A percentile compares a stretch with the other conserved stretches of the same genome.
Evolutionary conservation across 2,113 vertebrate species (phyloP).

Genomic region (Canis aureus): DNA sequence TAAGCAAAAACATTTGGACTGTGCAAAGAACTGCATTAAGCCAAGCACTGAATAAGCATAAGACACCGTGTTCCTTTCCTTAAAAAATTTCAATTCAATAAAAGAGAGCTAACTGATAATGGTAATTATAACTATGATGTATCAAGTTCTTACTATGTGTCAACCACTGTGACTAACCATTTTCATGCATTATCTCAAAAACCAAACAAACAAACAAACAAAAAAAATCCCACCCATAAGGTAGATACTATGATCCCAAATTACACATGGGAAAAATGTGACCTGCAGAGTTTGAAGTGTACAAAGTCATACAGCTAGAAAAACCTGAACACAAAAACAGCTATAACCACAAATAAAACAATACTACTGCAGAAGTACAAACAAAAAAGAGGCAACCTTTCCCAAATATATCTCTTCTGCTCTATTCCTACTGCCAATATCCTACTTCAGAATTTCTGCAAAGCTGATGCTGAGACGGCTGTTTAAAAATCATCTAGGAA

Average conservation of each 20-base stretch:
- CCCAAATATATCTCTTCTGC: neutral
- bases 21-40: neutral
- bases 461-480: neutral
- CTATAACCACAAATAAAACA: slow-evolving; percentile 45
- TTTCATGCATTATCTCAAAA: neutral
- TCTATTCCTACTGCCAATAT: neutral
- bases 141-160: neutral
- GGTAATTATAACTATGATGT: slow-evolving; percentile 47
- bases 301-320: neutral
- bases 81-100: slow-evolving; percentile 48
- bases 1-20: slow-evolving; percentile 43
- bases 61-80: slow-evolving; percentile 41
- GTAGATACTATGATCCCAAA: neutral
- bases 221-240: neutral
- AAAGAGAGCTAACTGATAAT: neutral
- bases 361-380: neutral
- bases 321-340: slow-evolving; percentile 48
- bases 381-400: neutral
- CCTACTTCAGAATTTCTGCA: neutral
- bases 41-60: slow-evolving; percentile 28
- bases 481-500: slow-evolving; percentile 52
- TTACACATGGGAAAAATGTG: slow-evolving; percentile 2
- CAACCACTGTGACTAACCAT: neutral
- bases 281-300: neutral
- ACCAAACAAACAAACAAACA: neutral